phyloP scores from a whole-genome alignment of 2,888 invertebrate species.

The Villa cingulata region DNA sequence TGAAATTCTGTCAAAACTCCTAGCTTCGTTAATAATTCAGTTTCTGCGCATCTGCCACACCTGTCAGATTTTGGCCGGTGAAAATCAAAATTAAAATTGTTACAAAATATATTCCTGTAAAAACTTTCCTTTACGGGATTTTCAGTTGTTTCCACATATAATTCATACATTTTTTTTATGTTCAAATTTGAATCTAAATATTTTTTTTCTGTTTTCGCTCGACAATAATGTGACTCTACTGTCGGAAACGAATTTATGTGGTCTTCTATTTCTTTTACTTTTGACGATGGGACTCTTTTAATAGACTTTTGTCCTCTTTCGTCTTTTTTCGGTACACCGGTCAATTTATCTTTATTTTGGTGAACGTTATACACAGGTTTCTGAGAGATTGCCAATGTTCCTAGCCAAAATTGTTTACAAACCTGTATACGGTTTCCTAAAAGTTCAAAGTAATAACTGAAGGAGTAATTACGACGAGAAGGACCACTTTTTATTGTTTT shows the following conservation, averaged over 20 bases:
- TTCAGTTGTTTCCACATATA: neutral
- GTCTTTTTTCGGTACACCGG: neutral
- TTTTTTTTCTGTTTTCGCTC: neutral
- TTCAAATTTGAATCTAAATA: neutral
- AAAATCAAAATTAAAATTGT: constrained; percentile 6
- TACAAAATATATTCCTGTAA: constrained; percentile 1
- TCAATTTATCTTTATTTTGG: neutral
- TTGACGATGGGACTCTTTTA: neutral
- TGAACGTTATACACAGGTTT: constrained; percentile 3
- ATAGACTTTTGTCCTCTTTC: neutral
- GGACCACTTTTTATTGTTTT: neutral
- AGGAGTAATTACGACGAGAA: neutral
- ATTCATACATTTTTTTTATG: neutral
- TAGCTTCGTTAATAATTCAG: constrained; percentile 2
- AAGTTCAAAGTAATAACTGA: constrained; percentile 1
- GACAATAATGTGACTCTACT: too few species aligned
- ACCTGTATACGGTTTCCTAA: constrained; percentile 2
- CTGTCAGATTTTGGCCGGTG: constrained; percentile 7
- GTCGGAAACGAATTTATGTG: too few species aligned
- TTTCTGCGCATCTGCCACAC: constrained; percentile 7
- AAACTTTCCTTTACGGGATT: neutral
- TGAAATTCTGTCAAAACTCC: neutral
- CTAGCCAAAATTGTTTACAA: constrained; percentile 5
- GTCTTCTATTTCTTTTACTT: neutral
- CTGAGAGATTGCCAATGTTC: constrained; percentile 4